Evolutionary conservation across 1,140 invertebrate species (phyloP).

Genomic region (Brachionus manjavacas): DNA sequence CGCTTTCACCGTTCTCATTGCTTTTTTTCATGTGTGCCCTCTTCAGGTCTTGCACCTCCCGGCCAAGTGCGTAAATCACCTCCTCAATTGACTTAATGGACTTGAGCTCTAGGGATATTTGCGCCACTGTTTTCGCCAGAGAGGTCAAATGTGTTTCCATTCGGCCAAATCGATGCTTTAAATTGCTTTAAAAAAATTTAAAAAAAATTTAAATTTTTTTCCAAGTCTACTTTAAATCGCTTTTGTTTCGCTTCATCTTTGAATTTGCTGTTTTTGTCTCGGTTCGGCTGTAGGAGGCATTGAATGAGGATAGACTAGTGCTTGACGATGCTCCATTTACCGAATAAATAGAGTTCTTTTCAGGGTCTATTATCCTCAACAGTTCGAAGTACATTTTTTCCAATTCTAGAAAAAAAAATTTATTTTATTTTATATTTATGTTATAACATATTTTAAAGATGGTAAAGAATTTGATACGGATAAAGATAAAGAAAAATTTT

Average conservation of each 20-base stretch:
- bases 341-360: background rate
- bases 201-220: background rate
- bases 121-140: slow-evolving; percentile 80
- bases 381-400: slow-evolving; percentile 42
- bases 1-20: slow-evolving; percentile 12
- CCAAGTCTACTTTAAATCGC: background rate
- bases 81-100: slow-evolving; percentile 69
- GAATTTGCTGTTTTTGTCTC: background rate
- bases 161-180: slow-evolving; percentile 77
- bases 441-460: no score
- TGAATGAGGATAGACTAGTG: slow-evolving; percentile 15
- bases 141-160: slow-evolving; percentile 86
- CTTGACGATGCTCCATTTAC: background rate
- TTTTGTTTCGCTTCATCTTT: background rate
- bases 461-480: no score
- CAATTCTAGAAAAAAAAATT: slow-evolving; percentile 16
- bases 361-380: slow-evolving; percentile 19
- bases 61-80: slow-evolving; percentile 79
- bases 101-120: slow-evolving; percentile 84
- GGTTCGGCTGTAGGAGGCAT: background rate
- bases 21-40: slow-evolving; percentile 58
- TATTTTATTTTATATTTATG: no score
- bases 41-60: slow-evolving; percentile 73
- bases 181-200: slow-evolving; percentile 63
- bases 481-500: no score